Percentiles rank a stretch among this genome's conserved stretches.
These are phyloP conservation scores for Temnothorax curvispinosus DNA, from an alignment of 1,140 invertebrate genomes.

Conservation along the genomic window DNA sequence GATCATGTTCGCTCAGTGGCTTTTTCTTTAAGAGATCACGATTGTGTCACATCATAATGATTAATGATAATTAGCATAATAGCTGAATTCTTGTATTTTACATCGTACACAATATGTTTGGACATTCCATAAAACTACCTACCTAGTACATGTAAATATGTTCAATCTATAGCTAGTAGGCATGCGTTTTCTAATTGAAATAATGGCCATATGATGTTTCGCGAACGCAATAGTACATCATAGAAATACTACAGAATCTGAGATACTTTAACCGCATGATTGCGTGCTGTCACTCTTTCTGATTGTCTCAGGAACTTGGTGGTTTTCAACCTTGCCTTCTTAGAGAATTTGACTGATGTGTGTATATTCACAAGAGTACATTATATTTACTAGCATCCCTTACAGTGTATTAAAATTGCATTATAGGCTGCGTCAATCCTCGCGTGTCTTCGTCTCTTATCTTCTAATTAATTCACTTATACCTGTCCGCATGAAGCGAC, in stretches of 20 bases:
- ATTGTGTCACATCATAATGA: not conserved
- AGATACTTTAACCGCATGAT: not conserved
- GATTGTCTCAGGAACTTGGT: not conserved
- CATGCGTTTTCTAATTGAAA: not conserved
- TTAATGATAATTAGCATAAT: not conserved
- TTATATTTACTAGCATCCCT: not conserved
- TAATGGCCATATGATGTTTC: not conserved
- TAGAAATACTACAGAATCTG: not conserved
- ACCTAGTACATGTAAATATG: not conserved
- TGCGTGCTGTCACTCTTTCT: not conserved
- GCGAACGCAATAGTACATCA: not conserved
- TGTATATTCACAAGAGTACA: not conserved
- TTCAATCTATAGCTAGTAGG: not conserved
- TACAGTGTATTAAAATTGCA: not conserved
- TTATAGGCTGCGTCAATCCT: not conserved
- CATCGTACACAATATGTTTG: not conserved
- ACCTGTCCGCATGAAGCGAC: not conserved
- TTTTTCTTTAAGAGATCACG: not conserved
- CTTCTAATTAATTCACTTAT: constrained; percentile 53
- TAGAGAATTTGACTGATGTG: not conserved
- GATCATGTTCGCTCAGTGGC: not conserved
- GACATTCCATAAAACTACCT: not conserved
- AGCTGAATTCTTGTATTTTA: not conserved
- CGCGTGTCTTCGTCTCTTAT: constrained; percentile 40
- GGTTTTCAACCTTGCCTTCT: not conserved